Evolutionary conservation across 1,140 invertebrate genomes (phyloP).

Genomic region (Zaprionus tsacasi): DNA sequence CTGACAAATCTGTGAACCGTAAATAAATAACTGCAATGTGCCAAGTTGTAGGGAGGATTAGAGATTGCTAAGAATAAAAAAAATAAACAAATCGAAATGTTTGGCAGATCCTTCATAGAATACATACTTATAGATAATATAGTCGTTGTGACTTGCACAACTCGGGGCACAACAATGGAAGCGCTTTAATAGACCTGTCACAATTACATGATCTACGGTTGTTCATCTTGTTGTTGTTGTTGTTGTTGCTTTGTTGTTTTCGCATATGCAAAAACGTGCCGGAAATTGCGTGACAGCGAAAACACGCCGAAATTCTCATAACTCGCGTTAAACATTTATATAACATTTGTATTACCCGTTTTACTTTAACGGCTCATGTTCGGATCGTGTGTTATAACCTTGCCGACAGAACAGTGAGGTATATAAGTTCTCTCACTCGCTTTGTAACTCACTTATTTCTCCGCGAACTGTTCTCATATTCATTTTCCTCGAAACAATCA

Average conservation of each 20-base stretch:
- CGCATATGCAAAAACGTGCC: conserved; percentile 72
- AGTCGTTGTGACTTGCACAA: conserved; percentile 14
- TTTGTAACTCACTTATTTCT: neutral
- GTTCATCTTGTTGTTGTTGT: conserved; percentile 5
- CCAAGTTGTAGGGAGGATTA: neutral
- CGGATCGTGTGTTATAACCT: conserved; percentile 8
- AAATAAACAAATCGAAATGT: conserved; percentile 3
- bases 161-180: conserved; percentile 23
- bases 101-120: conserved; percentile 6
- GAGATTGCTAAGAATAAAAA: neutral
- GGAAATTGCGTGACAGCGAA: conserved; percentile 69
- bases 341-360: conserved; percentile 65
- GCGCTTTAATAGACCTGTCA: conserved; percentile 67
- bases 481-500: neutral
- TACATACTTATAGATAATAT: neutral
- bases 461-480: neutral
- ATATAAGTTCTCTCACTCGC: neutral
- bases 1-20: conserved; percentile 55
- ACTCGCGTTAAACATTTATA: conserved; percentile 58
- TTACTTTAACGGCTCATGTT: conserved; percentile 58
- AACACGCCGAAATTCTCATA: conserved; percentile 61
- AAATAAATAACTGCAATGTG: conserved; percentile 68
- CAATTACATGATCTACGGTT: conserved; percentile 36
- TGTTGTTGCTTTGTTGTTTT: conserved; percentile 14
- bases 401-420: neutral